Evolutionary conservation across 2,797 vertebrate species (phyloP), one percentile per base, ranked within the genome.

Genomic region (Gymnodraco acuticeps): DNA sequence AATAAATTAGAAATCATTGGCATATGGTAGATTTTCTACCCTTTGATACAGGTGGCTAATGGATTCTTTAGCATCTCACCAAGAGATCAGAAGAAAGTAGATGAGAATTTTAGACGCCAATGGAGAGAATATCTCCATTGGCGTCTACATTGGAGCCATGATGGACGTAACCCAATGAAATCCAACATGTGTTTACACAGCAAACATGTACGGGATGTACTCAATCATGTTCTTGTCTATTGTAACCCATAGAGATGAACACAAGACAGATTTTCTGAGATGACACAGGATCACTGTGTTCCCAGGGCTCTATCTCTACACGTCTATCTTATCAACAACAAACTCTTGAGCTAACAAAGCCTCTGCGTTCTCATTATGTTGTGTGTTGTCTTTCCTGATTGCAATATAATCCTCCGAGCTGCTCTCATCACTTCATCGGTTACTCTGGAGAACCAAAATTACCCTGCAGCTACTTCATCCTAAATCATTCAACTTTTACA

Each of bases 121-220:
- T 19, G 16, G 19, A n/a, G 17, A 14, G 13, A 8, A 15, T 43
- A 64, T 69, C 15, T 17, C 17, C 33, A 38, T 38, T 41, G 42
- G 41, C 43, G 13, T n/a, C 5, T 20, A 10, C 45, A 20, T 56
- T 9, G 42, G 23, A 51, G 47, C 52, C 15, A 12, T 53, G 63
- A 71, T 58, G 38, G 56, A 31, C 10, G 1, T 19, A 38, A 17
- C 62, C 51, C 43, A 53, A 71, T 55, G 48, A 67, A 72, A 73
- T 67, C 43, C 10, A 66, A 67, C 4, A 45, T 66, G 67, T 66
- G 63, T 63, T 61, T n/a, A 10, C 15, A 47, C 60, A 19, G 15
- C 42, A 53, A 23, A 41, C 17, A 38, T 53, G 19, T 41, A 59
- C 31, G 27, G 4, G 1, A 4, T 38, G 33, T 38, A 38, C 33